Evolutionary conservation across 2,888 invertebrate genomes (phyloP).

Genomic region (Melieria crassipennis): DNA sequence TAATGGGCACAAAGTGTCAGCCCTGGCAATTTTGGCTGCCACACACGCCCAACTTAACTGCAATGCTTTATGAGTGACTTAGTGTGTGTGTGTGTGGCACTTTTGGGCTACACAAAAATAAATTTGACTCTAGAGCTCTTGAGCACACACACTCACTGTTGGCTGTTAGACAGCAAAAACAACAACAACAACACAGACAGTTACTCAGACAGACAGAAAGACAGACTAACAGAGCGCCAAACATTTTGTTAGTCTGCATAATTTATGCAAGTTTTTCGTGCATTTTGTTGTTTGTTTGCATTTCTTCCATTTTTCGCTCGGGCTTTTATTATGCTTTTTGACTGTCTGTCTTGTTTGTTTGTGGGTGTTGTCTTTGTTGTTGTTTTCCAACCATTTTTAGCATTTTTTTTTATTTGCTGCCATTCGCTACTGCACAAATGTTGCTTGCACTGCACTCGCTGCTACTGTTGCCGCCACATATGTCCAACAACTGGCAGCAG

Average conservation of each 20-base stretch:
- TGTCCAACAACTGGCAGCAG: neutral
- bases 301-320: neutral
- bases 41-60: conserved; percentile 25
- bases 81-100: neutral
- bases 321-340: conserved; percentile 13
- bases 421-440: neutral
- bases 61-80: neutral
- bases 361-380: neutral
- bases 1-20: conserved; percentile 18
- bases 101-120: conserved; percentile 27
- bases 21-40: conserved; percentile 4
- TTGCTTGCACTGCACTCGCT: neutral
- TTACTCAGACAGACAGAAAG: no score
- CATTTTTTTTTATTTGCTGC: conserved; percentile 14
- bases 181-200: no score
- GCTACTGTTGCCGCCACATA: no score
- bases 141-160: neutral
- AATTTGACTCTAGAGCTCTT: conserved; percentile 37
- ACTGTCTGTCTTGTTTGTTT: conserved; percentile 11
- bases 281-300: neutral
- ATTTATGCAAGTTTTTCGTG: conserved; percentile 37
- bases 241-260: conserved; percentile 38
- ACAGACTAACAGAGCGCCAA: conserved; percentile 1
- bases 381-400: conserved; percentile 12
- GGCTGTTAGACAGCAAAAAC: no score